Evolutionary conservation across 2,797 vertebrate species (phyloP), one percentile per base, ranked within the genome.

Genomic region (Limnodromus scolopaceus): DNA sequence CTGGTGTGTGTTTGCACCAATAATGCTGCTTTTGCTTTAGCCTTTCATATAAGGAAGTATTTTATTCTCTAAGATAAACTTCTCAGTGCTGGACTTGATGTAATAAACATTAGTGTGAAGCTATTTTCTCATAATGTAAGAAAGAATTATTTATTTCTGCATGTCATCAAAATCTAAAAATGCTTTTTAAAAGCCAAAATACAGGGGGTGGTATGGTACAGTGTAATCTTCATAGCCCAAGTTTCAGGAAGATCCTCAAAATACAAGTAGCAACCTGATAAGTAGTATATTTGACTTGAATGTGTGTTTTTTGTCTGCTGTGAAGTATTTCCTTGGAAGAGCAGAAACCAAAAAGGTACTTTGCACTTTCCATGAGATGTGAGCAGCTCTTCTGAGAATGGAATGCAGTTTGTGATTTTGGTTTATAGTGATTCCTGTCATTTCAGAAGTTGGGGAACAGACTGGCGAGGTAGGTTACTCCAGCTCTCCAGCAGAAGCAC

Each of bases 401-500:
- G 75, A 53, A 72, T 86, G 87, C 48, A 49, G 4, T 85, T 65
- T 48, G 48, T 43, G 68, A 24, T 68, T 87, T 94, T 95, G 92
- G 32, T 94, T 97, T 83, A 94, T 92, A 91, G 92, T 96, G 51
- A 95, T 95, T 97, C 17, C 97, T 96, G 96, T 97, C 95, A 58
- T 98, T 97, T 95, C 97, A 99, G 99, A 98, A 95, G 99, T 98
- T 92, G 98, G 98, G 18, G 99, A 99, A 87, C 91, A 98, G 85
- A 93, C 98, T 20, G 96, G 98, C 91, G 99, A 99, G 45, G 99
- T 99, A 87, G 99, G 98, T 94, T 99, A 99, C 96, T 99, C 99
- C 14, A 98, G 98, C 94, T 99, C 99, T 70, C 99, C 99, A 41
- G 99, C 99, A 85, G 99, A 99, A 97, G 99, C 99, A 74, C 99